phyloP scores from a whole-genome alignment of 2,113 vertebrate genomes.

The Brachypteracias leptosomus region DNA sequence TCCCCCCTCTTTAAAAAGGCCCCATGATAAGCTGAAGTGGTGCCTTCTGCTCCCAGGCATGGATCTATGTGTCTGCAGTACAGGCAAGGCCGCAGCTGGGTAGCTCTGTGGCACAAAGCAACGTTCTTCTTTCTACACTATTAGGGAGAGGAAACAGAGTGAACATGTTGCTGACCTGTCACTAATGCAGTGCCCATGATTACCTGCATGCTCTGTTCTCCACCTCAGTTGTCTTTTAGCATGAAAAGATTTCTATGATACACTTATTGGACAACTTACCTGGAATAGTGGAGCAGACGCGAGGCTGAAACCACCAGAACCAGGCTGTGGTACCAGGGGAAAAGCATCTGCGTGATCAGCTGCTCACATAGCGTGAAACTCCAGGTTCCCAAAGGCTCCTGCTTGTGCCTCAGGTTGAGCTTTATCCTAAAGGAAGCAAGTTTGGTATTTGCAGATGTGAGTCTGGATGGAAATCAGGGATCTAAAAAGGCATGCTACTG shows the following conservation, averaged over 20 bases:
- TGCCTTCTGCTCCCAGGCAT: not conserved
- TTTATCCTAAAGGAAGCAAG: constrained; percentile 72
- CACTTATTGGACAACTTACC: not conserved
- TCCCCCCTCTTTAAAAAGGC: not conserved
- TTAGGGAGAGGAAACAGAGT: not conserved
- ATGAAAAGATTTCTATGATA: not conserved
- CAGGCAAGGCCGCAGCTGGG: not conserved
- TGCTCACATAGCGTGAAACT: constrained; percentile 72
- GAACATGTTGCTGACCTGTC: not conserved
- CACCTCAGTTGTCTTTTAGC: not conserved
- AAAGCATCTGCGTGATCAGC: constrained; percentile 64
- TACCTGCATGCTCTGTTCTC: not conserved
- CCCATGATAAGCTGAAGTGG: not conserved
- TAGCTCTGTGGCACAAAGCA: not conserved
- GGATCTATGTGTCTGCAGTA: too few relatives aligned
- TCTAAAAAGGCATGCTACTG: not conserved
- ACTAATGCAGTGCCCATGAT: accelerated
- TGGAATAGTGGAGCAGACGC: constrained; percentile 77
- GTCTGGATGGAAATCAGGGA: not conserved
- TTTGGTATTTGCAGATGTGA: not conserved
- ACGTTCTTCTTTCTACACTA: accelerated
- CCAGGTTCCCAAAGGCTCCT: constrained; percentile 69
- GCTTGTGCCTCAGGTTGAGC: constrained; percentile 78
- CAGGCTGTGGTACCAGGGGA: constrained; percentile 69
- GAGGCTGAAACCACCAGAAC: constrained; percentile 74